Percentiles rank a stretch among this genome's conserved stretches.
phyloP scores from a whole-genome alignment of 2,113 vertebrate species.

The Solea senegalensis region DNA sequence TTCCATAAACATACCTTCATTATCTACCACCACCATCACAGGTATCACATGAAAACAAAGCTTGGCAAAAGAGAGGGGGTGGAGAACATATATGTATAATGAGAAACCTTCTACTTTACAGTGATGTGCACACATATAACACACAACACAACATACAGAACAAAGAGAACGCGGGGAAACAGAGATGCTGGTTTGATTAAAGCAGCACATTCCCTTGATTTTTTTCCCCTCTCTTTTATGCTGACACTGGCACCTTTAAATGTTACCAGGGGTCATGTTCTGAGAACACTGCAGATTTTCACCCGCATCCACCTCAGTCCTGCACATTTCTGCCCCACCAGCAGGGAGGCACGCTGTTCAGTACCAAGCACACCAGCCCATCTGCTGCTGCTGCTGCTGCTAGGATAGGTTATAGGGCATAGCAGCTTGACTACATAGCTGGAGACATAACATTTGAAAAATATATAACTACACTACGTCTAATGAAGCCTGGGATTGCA shows the following conservation, averaged over 20 bases:
- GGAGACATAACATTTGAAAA: background rate
- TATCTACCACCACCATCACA: background rate
- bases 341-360: conserved; percentile 66
- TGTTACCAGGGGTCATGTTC: conserved; percentile 63
- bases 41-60: conserved; percentile 3
- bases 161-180: background rate
- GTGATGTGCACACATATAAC: background rate
- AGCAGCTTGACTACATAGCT: background rate
- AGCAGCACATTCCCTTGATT: conserved; percentile 67
- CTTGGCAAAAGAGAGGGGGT: conserved; percentile 8
- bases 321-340: conserved; percentile 67
- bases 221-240: conserved; percentile 42
- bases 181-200: conserved; percentile 67
- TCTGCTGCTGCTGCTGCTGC: conserved; percentile 1
- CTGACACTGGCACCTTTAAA: conserved; percentile 66
- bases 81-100: conserved; percentile 17
- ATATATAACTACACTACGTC: background rate
- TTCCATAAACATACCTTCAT: background rate
- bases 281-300: conserved; percentile 68
- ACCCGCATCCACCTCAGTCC: conserved; percentile 59
- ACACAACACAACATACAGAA: conserved; percentile 20
- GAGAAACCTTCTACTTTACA: conserved; percentile 24
- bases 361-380: conserved; percentile 12
- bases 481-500: background rate
- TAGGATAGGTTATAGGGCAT: background rate